Conservation (phyloP, 2,113 vertebrate genomes). For the Thamnophis sirtalis region DNA sequence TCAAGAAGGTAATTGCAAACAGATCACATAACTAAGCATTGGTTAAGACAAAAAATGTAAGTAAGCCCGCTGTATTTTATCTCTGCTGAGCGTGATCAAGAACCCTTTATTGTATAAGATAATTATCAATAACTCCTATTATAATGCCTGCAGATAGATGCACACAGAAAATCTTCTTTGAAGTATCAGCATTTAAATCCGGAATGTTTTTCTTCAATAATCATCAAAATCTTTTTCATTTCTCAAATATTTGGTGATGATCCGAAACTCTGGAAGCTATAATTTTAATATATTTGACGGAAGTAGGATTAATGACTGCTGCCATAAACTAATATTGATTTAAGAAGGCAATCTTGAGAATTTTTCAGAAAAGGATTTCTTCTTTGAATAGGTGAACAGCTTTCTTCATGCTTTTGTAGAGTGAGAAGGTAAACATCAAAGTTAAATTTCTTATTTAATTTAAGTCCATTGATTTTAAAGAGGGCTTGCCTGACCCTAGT, state of each 20-base stretch:
- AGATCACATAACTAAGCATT: background rate
- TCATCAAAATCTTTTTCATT: background rate
- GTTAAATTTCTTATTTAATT: conserved; percentile 1
- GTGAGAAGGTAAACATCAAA: background rate
- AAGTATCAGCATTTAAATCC: background rate
- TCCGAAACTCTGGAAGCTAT: background rate
- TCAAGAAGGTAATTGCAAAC: background rate
- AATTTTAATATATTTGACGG: background rate
- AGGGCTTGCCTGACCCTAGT: background rate
- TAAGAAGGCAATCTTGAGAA: background rate
- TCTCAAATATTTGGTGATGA: background rate
- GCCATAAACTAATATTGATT: background rate
- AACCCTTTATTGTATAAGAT: background rate
- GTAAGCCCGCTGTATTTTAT: background rate
- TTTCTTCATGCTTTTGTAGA: background rate
- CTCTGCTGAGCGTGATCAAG: background rate
- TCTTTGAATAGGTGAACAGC: background rate
- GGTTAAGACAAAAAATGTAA: background rate
- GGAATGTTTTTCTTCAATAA: background rate
- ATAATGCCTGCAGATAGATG: background rate
- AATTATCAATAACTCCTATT: background rate
- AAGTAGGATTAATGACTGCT: background rate
- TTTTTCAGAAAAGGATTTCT: background rate
- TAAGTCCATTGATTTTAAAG: conserved; percentile 13
- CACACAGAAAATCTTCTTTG: background rate